Evolutionary conservation across 2,797 vertebrate species (phyloP).

Genomic region (Cyclopterus lumpus): DNA sequence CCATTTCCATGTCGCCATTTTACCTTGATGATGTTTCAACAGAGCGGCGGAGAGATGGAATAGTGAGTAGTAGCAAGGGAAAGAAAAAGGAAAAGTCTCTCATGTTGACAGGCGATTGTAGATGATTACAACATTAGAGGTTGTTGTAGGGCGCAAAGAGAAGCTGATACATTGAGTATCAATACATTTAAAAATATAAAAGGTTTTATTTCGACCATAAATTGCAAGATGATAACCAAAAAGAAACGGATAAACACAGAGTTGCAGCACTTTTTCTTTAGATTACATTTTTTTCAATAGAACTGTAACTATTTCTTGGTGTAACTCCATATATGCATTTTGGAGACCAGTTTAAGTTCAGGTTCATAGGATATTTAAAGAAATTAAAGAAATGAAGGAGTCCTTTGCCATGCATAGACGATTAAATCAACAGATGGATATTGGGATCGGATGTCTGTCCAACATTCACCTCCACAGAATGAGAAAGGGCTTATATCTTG

Average conservation of each 20-base stretch:
- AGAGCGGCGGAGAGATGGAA: neutral
- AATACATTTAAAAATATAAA: neutral
- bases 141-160: neutral
- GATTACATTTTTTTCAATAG: neutral
- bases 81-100: slow-evolving; percentile 1
- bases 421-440: neutral
- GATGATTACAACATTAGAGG: neutral
- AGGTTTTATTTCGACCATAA: neutral
- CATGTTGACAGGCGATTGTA: neutral
- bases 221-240: neutral
- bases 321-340: neutral
- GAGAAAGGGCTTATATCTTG: neutral
- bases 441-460: neutral
- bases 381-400: neutral
- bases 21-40: slow-evolving; percentile 12
- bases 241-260: neutral
- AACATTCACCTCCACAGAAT: neutral
- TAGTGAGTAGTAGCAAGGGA: neutral
- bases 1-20: slow-evolving; percentile 19
- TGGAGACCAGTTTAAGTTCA: neutral
- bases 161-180: neutral
- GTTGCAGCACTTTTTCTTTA: neutral
- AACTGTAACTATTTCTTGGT: neutral
- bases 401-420: neutral
- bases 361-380: neutral